Evolutionary conservation across 2,888 invertebrate genomes (phyloP).

Genomic region (Andrena bucephala): DNA sequence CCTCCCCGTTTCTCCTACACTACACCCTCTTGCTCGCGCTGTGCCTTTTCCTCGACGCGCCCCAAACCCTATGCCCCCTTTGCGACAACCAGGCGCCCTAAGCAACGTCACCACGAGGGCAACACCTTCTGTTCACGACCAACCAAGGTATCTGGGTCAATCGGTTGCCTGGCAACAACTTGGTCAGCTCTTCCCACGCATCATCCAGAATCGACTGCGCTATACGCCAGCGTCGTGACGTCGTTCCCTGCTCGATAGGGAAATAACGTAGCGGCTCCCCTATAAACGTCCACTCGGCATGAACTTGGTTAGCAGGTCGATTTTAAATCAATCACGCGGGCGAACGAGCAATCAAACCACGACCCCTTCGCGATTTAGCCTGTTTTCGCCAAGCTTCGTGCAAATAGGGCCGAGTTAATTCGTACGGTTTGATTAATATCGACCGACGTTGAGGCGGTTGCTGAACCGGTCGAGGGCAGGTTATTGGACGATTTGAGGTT

Average conservation of each 20-base stretch:
- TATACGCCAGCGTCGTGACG: constrained; percentile 16
- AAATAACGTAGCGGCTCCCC: constrained; percentile 24
- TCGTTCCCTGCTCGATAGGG: constrained; percentile 31
- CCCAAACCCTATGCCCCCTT: constrained; percentile 19
- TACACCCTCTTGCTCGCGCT: background rate
- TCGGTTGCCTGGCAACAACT: constrained; percentile 78
- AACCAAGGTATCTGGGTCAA: constrained; percentile 77
- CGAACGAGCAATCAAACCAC: constrained; percentile 32
- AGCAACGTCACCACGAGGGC: constrained; percentile 52
- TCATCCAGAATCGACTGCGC: constrained; percentile 62
- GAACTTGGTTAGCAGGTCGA: background rate
- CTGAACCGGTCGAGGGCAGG: background rate
- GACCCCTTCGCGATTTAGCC: background rate
- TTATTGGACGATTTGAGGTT: background rate
- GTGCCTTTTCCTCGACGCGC: background rate
- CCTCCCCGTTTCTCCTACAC: background rate
- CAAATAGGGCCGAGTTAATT: background rate
- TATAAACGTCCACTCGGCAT: background rate
- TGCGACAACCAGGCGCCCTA: constrained; percentile 63
- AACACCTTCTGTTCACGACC: constrained; percentile 50
- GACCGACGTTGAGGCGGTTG: background rate
- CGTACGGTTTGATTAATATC: background rate
- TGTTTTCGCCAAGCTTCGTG: constrained; percentile 1
- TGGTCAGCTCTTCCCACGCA: constrained; percentile 75
- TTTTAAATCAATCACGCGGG: constrained; percentile 46